Evolutionary conservation across 1,140 invertebrate genomes (phyloP), one percentile per base, ranked within the genome.

Genomic region (Pachypeltis micranthus): DNA sequence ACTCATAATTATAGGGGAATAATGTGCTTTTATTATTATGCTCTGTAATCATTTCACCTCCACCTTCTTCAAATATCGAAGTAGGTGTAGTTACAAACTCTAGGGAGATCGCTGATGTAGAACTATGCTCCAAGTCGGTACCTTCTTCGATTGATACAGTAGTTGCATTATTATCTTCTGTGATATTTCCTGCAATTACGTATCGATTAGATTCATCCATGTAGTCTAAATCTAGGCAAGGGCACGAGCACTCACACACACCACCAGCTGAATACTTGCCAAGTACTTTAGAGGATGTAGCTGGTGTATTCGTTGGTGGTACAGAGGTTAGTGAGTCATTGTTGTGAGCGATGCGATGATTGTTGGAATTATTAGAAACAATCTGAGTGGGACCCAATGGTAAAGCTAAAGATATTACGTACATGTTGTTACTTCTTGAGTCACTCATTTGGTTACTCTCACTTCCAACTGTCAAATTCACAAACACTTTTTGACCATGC

Each of bases 201-300:
- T 24, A 26, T 59, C 25, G 14, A 27, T 31, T 61, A 31, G 57
- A 34, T 24, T 64, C 56, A 64, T 60, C 29, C 12, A 44, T 23
- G 26, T 44, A 28, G 14, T 51, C 47, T 21, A 51, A 14, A 51
- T 51, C 47, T 21, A 51, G 4, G 23, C 47, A 51, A 1, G 86
- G 86, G 72, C 87, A 89, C 1, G 81, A 83, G 72, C 86, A 88
- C 70, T 86, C 81, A 71, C 86, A 89, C 69, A 80, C 82, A n/a
- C 84, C 83, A 62, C 84, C 85, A 83, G 82, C 62, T 81, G 84
- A 70, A 62, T 55, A 62, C 44, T 72, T 70, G 65, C 66, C 72
- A 69, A 75, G 65, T 66, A 70, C 59, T 70, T 72, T 58, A 67
- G 47, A 4, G 47, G 72, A 25, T 31, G 70, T 73, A 51, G 74